Percentiles rank a stretch among this genome's conserved stretches.
Evolutionary conservation across 2,888 invertebrate species (phyloP).

Genomic region (Hirtodrosophila confusa): DNA sequence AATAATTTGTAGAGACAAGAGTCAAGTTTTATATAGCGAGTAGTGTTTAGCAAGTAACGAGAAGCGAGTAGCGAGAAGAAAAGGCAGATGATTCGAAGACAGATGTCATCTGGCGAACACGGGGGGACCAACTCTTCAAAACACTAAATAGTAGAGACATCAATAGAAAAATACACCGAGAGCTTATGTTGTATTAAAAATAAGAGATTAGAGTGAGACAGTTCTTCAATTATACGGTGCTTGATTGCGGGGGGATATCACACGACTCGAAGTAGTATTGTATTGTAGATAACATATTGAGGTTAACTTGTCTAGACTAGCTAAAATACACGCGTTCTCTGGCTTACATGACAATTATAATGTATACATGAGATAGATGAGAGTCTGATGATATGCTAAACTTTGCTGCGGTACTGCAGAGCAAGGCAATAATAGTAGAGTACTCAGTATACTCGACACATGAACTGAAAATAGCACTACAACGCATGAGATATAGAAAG

Average conservation of each 20-base stretch:
- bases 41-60: conserved; percentile 5
- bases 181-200: conserved; percentile 13
- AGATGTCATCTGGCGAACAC: conserved; percentile 26
- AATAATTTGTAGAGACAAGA: conserved; percentile 12
- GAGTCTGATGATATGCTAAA: conserved; percentile 16
- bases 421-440: conserved; percentile 60
- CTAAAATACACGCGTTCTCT: conserved; percentile 57
- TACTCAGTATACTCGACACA: conserved; percentile 30
- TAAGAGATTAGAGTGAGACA: conserved; percentile 4
- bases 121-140: conserved; percentile 27
- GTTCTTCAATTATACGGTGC: conserved; percentile 46
- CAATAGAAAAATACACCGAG: conserved; percentile 44
- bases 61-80: conserved; percentile 19
- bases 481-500: conserved; percentile 34
- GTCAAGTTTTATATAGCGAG: conserved; percentile 1
- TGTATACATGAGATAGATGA: conserved; percentile 28
- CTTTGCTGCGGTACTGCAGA: conserved; percentile 50
- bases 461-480: conserved; percentile 54
- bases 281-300: conserved; percentile 18
- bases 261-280: conserved; percentile 21
- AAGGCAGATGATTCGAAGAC: conserved; percentile 27
- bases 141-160: conserved; percentile 22
- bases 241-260: conserved; percentile 26
- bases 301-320: conserved; percentile 50
- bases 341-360: conserved; percentile 34